Evolutionary conservation across 2,113 vertebrate genomes (phyloP), one percentile per base, ranked within the genome.

Genomic region (Paracanthobrama guichenoti): DNA sequence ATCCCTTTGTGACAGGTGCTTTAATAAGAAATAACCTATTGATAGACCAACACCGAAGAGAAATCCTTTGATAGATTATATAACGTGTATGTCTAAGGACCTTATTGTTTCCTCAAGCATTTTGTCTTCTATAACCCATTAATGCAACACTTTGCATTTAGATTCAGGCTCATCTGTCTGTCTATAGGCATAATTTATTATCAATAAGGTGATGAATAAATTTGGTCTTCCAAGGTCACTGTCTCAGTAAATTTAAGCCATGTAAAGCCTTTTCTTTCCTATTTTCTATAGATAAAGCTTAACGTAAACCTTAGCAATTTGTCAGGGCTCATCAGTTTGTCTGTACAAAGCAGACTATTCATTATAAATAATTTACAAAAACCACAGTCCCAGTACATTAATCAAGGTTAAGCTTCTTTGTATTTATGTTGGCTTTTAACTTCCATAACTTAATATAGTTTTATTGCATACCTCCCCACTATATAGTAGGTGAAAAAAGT

Each of bases 41-140:
- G 26, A 50, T 79, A 74, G 76, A 44, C 77, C 48, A 26, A 55
- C 31, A 74, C 57, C 26, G 39, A 44, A 28, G 14, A 77, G 20
- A 64, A 64, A 79, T 55, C 20, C 5, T 77, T 82, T 86, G 69
- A 86, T 72, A 85, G 72, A 53, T 81, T 71, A 64, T 85, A 64
- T 87, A 71, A 82, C n/a, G 55, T 78, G 42, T 44, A 20, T 5
- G 35, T 69, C 66, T 42, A 69, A 42, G 35, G 35, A 69, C 39
- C 35, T 71, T 42, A 12, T 71, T 69, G 11, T 69, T 22, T 42
- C 66, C 31, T 39, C 22, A 20, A 10, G 31, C 62, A 64, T 64
- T 66, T 66, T 67, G 64, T 22, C 2, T 10, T 31, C 35, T 71
- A 42, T 4, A 39, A 69, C 18, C 2, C 9, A 42, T n/a, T 71